These are phyloP conservation scores for Plectrocnemia conspersa DNA, from an alignment of 1,140 invertebrate genomes.

Conservation along the genomic window DNA sequence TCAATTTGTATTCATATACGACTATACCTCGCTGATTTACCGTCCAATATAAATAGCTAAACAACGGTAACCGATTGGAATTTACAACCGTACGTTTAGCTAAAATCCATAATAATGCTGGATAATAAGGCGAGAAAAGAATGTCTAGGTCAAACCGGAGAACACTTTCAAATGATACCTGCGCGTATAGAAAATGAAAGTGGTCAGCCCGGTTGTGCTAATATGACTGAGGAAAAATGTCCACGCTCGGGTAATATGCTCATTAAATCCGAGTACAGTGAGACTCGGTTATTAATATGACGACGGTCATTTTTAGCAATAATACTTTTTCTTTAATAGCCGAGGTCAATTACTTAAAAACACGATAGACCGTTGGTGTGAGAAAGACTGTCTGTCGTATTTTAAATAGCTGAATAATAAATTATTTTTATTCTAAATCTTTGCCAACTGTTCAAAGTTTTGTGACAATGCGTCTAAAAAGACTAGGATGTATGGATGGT, in stretches of 20 bases:
- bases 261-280: not conserved
- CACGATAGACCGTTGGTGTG: not conserved
- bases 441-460: too few species aligned
- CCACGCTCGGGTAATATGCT: constrained; percentile 2
- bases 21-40: too few species aligned
- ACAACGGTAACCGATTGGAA: too few species aligned
- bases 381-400: not conserved
- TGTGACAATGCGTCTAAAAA: too few species aligned
- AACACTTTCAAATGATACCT: constrained; percentile 34
- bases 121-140: too few species aligned
- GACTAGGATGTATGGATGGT: too few species aligned
- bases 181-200: constrained; percentile 33
- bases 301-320: not conserved
- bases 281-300: not conserved
- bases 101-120: too few species aligned
- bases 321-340: not conserved
- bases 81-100: too few species aligned
- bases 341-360: constrained; percentile 4
- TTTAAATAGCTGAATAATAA: too few species aligned
- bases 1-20: too few species aligned
- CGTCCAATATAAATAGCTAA: too few species aligned
- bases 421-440: too few species aligned
- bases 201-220: constrained; percentile 27
- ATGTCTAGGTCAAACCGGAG: constrained; percentile 35
- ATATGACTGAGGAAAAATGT: constrained; percentile 22